Percentiles rank a stretch among this genome's conserved stretches.
These are phyloP conservation scores for Macrotis lagotis DNA, from an alignment of 2,113 vertebrate species.

Conservation along the genomic window DNA sequence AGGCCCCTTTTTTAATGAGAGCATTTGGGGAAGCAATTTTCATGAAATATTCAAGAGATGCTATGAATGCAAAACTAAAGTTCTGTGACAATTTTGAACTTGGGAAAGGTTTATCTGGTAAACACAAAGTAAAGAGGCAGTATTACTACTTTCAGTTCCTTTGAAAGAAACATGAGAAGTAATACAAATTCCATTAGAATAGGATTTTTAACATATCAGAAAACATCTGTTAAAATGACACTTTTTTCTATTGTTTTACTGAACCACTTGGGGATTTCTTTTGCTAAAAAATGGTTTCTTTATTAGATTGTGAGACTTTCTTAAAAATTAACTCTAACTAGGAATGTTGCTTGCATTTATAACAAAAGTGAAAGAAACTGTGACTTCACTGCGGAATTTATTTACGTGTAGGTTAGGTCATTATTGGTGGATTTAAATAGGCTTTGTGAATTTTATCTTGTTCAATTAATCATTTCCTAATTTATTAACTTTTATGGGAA, in stretches of 20 bases:
- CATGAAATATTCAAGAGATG: slow-evolving; percentile 70
- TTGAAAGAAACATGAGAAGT: slow-evolving; percentile 9
- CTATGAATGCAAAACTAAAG: slow-evolving; percentile 51
- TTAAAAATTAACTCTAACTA: neutral
- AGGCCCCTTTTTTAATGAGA: slow-evolving; percentile 65
- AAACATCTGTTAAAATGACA: neutral
- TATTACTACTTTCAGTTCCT: neutral
- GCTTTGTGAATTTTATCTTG: neutral
- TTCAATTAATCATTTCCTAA: neutral
- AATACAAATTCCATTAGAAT: neutral
- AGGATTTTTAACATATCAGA: neutral
- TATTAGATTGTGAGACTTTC: slow-evolving; percentile 24
- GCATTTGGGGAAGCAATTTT: slow-evolving; percentile 63
- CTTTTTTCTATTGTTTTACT: neutral
- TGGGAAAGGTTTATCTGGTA: slow-evolving; percentile 33
- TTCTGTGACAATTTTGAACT: slow-evolving; percentile 45
- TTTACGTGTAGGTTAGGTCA: slow-evolving; percentile 6
- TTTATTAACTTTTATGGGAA: neutral
- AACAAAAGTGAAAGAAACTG: neutral
- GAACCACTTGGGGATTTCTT: slow-evolving; percentile 15
- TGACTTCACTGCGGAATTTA: slow-evolving; percentile 1
- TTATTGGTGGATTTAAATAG: neutral
- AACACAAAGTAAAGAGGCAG: slow-evolving; percentile 20
- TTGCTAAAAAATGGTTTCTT: slow-evolving; percentile 16
- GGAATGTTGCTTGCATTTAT: slow-evolving; percentile 24